Percentiles rank a stretch among this genome's conserved stretches.
phyloP scores from a whole-genome alignment of 2,888 invertebrate species.

The Apotomis turbidana region DNA sequence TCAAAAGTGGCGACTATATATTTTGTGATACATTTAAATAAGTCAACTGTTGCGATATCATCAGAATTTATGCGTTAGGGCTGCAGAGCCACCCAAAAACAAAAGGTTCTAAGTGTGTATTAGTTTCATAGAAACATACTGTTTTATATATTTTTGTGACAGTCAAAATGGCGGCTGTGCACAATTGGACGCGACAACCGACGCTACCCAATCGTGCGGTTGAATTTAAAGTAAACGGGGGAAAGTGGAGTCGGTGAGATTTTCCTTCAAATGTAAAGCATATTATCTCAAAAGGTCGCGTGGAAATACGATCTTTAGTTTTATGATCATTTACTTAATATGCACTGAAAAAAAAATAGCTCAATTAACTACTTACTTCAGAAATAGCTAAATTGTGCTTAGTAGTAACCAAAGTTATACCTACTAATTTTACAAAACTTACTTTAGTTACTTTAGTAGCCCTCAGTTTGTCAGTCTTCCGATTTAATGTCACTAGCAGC shows the following conservation, averaged over 20 bases:
- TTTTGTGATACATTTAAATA: conserved; percentile 60
- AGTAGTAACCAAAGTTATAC: too few relatives aligned
- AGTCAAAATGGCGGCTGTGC: conserved; percentile 51
- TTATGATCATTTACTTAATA: too few relatives aligned
- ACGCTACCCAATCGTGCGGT: conserved; percentile 51
- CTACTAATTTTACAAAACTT: too few relatives aligned
- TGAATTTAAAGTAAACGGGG: conserved; percentile 39
- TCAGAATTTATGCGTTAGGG: conserved; percentile 68
- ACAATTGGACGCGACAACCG: conserved; percentile 70
- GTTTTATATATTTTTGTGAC: background rate
- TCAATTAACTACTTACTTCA: too few relatives aligned
- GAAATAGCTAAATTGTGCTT: too few relatives aligned
- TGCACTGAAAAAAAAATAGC: too few relatives aligned
- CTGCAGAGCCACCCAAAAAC: conserved; percentile 48
- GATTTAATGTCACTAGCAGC: too few relatives aligned
- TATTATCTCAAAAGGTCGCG: conserved; percentile 4
- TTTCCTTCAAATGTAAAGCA: conserved; percentile 18
- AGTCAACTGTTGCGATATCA: conserved; percentile 63
- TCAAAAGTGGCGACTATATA: conserved; percentile 43
- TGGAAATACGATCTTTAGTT: background rate
- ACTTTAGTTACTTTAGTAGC: too few relatives aligned
- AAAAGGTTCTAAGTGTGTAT: conserved; percentile 12
- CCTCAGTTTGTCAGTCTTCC: too few relatives aligned
- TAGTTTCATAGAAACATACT: conserved; percentile 1
- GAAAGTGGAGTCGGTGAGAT: conserved; percentile 18